Conservation (phyloP, 2,113 vertebrate species). For the Catharus bicknelli region DNA sequence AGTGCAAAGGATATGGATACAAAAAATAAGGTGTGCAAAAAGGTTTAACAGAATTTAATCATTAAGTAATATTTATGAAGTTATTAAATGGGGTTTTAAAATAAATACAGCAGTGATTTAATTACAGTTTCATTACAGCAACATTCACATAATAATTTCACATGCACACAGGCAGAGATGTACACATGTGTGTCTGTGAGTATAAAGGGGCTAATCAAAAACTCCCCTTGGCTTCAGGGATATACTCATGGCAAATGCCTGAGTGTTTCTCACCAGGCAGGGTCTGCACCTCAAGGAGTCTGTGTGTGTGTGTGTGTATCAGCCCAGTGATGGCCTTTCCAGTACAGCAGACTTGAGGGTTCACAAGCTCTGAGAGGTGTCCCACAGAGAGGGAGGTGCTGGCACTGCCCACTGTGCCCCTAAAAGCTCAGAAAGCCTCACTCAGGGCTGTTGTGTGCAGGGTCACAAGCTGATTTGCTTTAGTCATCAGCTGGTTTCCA, state of each 20-base stretch:
- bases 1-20: not conserved
- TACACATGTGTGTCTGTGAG: too few relatives aligned
- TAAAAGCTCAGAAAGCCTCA: not conserved
- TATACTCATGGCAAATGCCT: not conserved
- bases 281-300: not conserved
- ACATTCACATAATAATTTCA: not conserved
- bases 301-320: not conserved
- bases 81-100: not conserved
- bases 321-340: fast-evolving
- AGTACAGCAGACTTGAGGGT: fast-evolving
- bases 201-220: not conserved
- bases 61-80: not conserved
- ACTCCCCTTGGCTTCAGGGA: too few relatives aligned
- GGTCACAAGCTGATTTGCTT: not conserved
- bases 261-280: not conserved
- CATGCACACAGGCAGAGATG: not conserved
- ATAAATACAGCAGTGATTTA: not conserved
- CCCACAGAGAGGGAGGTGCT: not conserved
- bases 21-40: not conserved
- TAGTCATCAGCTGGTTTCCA: not conserved
- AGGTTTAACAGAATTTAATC: not conserved
- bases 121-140: not conserved
- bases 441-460: too few relatives aligned
- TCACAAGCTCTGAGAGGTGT: not conserved
- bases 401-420: not conserved